Percentiles rank a stretch among this genome's conserved stretches.
Conservation (phyloP, 2,888 invertebrate species). For the Phortica magna region DNA sequence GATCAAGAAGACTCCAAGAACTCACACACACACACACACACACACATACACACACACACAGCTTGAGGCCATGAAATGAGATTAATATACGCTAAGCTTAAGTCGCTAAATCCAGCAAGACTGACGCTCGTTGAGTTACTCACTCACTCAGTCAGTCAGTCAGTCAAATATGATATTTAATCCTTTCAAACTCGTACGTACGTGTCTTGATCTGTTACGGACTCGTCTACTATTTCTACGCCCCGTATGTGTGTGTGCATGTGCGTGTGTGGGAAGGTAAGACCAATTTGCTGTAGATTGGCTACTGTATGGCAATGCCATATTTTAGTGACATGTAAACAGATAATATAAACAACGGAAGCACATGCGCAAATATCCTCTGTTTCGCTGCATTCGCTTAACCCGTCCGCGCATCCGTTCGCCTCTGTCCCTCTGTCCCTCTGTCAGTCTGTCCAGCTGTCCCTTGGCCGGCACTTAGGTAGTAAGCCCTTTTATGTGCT, state of each 20-base stretch:
- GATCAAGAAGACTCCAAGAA: slow-evolving; percentile 29
- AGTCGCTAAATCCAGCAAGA: slow-evolving; percentile 49
- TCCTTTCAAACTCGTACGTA: slow-evolving; percentile 56
- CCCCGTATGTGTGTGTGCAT: slow-evolving; percentile 16
- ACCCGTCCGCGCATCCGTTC: slow-evolving; percentile 51
- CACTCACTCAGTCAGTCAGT: not conserved
- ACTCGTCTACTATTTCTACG: not conserved
- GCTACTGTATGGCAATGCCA: slow-evolving; percentile 64
- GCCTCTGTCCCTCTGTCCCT: slow-evolving; percentile 36
- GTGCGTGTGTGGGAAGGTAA: slow-evolving; percentile 64
- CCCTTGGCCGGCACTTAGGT: slow-evolving; percentile 41
- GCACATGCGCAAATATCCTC: slow-evolving; percentile 44
- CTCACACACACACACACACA: slow-evolving; percentile 10
- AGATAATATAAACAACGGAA: slow-evolving; percentile 69
- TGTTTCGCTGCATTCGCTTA: slow-evolving; percentile 39
- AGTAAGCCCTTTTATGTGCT: slow-evolving; percentile 28
- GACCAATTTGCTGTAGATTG: slow-evolving; percentile 70
- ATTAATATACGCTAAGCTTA: slow-evolving; percentile 66
- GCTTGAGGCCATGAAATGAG: slow-evolving; percentile 58
- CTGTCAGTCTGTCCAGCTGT: slow-evolving; percentile 25
- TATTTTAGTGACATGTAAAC: slow-evolving; percentile 52
- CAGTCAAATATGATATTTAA: slow-evolving; percentile 45
- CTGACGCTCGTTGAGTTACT: not conserved
- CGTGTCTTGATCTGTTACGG: slow-evolving; percentile 4
- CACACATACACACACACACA: slow-evolving; percentile 26